These are phyloP conservation scores for Crotalus tigris DNA, from an alignment of 2,113 vertebrate genomes.

Conservation along the genomic window DNA sequence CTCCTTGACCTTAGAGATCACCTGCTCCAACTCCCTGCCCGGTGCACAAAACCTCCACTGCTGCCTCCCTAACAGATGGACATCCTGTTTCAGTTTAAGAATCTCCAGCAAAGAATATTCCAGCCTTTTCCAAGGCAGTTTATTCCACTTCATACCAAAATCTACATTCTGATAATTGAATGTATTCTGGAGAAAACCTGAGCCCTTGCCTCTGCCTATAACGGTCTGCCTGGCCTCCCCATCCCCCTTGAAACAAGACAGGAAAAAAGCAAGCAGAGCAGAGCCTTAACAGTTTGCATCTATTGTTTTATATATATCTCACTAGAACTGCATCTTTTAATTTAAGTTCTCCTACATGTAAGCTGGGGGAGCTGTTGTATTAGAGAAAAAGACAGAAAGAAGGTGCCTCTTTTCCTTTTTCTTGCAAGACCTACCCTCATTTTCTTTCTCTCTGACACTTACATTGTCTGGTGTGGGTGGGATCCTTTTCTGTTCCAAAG, in stretches of 20 bases:
- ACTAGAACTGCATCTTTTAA: background rate
- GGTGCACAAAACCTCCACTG: background rate
- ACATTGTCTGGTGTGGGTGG: background rate
- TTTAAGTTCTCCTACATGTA: conserved; percentile 55
- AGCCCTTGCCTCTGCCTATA: background rate
- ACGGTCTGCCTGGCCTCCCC: background rate
- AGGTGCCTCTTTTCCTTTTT: background rate
- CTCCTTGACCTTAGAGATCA: background rate
- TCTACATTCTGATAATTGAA: background rate
- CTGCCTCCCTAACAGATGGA: background rate
- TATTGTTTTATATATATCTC: background rate
- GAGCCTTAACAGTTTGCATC: background rate
- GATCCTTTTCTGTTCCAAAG: background rate
- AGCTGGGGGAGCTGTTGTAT: conserved; percentile 71
- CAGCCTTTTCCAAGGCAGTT: background rate
- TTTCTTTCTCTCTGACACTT: background rate
- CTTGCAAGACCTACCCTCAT: background rate
- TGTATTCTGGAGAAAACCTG: background rate
- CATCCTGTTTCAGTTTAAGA: background rate
- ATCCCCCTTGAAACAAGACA: background rate
- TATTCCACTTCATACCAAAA: background rate
- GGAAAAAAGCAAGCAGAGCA: background rate
- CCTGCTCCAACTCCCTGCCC: background rate
- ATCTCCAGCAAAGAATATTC: background rate
- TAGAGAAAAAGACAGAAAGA: conserved; percentile 31